These are phyloP conservation scores for Gobiocypris rarus DNA, from an alignment of 2,113 vertebrate species.

Conservation along the genomic window DNA sequence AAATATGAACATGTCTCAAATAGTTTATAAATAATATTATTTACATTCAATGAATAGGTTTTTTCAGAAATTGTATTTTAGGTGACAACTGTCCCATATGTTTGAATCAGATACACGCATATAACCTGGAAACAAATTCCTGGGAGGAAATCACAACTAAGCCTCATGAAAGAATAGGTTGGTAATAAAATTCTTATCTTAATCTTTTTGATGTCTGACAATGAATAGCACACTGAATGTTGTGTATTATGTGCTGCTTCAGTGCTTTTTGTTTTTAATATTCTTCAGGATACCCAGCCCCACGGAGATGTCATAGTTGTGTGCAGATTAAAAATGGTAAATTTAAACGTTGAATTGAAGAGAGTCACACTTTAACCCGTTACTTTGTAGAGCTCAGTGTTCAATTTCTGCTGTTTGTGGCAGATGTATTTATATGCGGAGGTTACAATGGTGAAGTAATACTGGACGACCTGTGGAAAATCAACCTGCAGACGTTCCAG, in stretches of 20 bases:
- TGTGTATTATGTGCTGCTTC: background rate
- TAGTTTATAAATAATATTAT: background rate
- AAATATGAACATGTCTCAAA: background rate
- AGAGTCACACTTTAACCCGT: background rate
- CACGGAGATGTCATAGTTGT: constrained; percentile 95
- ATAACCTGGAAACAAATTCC: constrained; percentile 97
- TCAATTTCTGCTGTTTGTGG: constrained; percentile 13
- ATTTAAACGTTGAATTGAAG: background rate
- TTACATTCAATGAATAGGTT: background rate
- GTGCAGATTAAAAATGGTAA: constrained; percentile 96
- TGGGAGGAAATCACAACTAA: constrained; percentile 97
- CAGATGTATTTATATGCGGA: constrained; percentile 95
- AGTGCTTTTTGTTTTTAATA: background rate
- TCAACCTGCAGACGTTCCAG: constrained; percentile 91
- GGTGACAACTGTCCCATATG: background rate
- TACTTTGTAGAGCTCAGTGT: constrained; percentile 9
- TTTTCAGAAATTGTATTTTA: background rate
- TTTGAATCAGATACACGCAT: constrained; percentile 87
- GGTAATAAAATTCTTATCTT: constrained; percentile 5
- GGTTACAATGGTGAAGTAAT: constrained; percentile 96
- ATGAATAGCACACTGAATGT: too few relatives aligned
- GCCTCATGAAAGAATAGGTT: constrained; percentile 95
- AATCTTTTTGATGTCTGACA: background rate
- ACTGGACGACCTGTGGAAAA: constrained; percentile 94
- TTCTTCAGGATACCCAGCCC: constrained; percentile 91